Evolutionary conservation across 2,113 vertebrate species (phyloP), one percentile per base, ranked within the genome.

Genomic region (Desmodus rotundus): DNA sequence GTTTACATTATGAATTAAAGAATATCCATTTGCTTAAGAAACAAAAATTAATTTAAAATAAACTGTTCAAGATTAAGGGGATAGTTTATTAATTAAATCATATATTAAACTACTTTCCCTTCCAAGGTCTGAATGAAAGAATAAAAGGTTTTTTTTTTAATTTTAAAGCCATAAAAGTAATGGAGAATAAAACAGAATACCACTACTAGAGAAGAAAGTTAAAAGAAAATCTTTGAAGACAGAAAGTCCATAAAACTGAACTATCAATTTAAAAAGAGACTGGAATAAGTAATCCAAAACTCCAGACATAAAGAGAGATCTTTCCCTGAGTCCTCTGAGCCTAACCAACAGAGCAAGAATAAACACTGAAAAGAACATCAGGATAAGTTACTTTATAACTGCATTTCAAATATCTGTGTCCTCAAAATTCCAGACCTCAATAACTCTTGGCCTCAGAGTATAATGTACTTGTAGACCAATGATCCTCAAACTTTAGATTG

Each of bases 1-100:
- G 13, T 54, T 94, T 56, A 43, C 2, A 31, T 74, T 80, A 82
- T 45, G 43, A 80, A 41, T 89, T 61, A 28, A 63, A 89, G 8
- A 61, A 80, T 76, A 68, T 56, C 81, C 17, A 91, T 80, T 84
- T 74, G 7, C 81, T 89, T 89, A 65, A 91, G 38, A 24, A 41
- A 36, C 33, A 88, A 93, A 94, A 83, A 77, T 14, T 43, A 92
- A 81, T 87, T 81, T 81, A 93, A 88, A 96, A 73, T 7, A 17
- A 9, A 93, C 19, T 24, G 16, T 2, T 22, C 28, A 89, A 80
- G 47, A 41, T 67, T 54, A 96, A 56, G 33, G 63, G 19, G 5
- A 63, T 38, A 41, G 41, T 65, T 72, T 73, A 65, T 65, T 87
- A 91, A 93, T 28, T 65, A 87, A 91, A 78, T 10, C 16, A 92